phyloP scores from a whole-genome alignment of 2,797 vertebrate genomes.

The Rhinella marina region DNA sequence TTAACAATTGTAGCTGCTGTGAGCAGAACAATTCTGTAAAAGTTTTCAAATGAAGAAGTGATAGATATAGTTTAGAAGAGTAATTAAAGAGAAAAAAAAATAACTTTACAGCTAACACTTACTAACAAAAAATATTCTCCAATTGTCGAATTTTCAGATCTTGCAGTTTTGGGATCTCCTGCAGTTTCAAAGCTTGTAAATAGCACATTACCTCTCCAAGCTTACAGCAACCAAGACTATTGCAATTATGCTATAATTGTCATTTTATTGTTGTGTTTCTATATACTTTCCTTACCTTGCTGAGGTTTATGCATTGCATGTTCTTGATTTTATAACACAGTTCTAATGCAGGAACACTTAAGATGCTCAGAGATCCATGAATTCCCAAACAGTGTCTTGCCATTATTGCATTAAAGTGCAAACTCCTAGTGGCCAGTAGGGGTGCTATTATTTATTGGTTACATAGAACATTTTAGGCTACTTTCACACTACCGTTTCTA shows the following conservation, averaged over 20 bases:
- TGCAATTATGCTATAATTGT: constrained; percentile 45
- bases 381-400: constrained; percentile 14
- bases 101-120: constrained; percentile 12
- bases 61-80: neutral
- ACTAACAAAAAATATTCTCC: constrained; percentile 24
- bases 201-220: constrained; percentile 34
- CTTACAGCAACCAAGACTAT: constrained; percentile 42
- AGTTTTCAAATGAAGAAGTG: neutral
- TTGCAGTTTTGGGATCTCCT: constrained; percentile 30
- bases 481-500: no score
- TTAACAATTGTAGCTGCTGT: neutral
- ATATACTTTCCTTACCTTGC: constrained; percentile 27
- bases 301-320: constrained; percentile 20
- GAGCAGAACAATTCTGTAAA: neutral
- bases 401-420: neutral
- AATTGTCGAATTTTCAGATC: constrained; percentile 35
- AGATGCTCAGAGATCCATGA: constrained; percentile 19
- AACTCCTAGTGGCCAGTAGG: neutral
- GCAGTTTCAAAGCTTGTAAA: constrained; percentile 30
- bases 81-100: constrained; percentile 24
- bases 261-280: constrained; percentile 33
- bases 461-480: neutral
- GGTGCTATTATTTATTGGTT: neutral
- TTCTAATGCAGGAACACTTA: constrained; percentile 28
- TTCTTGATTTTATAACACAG: constrained; percentile 30